phyloP scores from a whole-genome alignment of 2,797 vertebrate genomes.

The Euthynnus affinis region DNA sequence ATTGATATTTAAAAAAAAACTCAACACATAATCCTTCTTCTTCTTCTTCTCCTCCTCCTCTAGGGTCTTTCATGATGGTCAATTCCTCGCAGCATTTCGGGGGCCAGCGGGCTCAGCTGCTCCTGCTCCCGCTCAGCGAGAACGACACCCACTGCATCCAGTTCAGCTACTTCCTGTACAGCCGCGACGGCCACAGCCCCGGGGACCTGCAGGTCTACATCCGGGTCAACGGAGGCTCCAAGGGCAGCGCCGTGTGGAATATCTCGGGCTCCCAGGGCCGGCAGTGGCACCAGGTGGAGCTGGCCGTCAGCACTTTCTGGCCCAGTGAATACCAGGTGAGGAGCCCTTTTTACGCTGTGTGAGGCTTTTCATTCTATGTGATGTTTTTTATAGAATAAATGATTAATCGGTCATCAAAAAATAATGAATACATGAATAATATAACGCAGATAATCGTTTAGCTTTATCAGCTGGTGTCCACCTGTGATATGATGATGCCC shows the following conservation, averaged over 20 bases:
- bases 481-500: background rate
- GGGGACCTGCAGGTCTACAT: conserved; percentile 91
- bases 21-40: background rate
- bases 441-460: conserved; percentile 4
- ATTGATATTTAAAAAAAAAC: background rate
- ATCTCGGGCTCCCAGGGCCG: conserved; percentile 91
- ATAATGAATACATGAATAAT: conserved; percentile 19
- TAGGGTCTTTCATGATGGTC: conserved; percentile 97
- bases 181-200: conserved; percentile 93
- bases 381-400: conserved; percentile 15
- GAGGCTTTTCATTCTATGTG: conserved; percentile 14
- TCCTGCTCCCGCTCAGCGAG: conserved; percentile 93
- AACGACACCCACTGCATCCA: conserved; percentile 98
- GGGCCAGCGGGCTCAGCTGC: conserved; percentile 91
- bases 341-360: background rate
- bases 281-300: conserved; percentile 96
- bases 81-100: conserved; percentile 92
- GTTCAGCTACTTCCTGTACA: conserved; percentile 98
- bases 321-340: conserved; percentile 96
- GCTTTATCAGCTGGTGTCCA: background rate
- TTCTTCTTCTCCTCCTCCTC: background rate
- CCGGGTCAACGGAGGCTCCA: conserved; percentile 89
- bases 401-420: conserved; percentile 23
- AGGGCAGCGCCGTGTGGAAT: conserved; percentile 94
- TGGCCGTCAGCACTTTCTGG: conserved; percentile 97